Base-by-base conservation (phyloP, 2,797 vertebrate genomes). In the Picus viridis region DNA sequence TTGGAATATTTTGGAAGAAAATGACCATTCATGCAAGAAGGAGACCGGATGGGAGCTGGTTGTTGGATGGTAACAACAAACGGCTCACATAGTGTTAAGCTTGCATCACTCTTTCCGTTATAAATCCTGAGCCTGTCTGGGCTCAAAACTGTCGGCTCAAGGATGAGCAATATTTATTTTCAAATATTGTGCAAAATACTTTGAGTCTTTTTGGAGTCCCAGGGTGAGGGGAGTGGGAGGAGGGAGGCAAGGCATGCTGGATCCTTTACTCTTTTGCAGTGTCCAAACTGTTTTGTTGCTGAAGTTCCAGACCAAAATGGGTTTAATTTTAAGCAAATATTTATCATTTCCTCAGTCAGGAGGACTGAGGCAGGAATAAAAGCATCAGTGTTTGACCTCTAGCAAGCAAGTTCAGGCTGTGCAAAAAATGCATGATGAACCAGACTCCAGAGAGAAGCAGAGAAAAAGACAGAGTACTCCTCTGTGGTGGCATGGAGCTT, bases 121-220 rank as follows among this genome's bases (percentile, higher is more conserved):
- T 95, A 95, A 96, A 96, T 93, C 54, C 76, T 63, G 58, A 82
- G 80, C 72, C 88, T 0, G 1, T 94, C 85, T 88, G 94, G 87
- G 30, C 83, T 93, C 70, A 89, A 90, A 93, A 90, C 72, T 94
- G 86, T 93, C 78, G 6, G 89, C 83, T 90, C 82, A 92, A 83
- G 61, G 93, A 97, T 92, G 96, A 97, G 89, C 88, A 95, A 90
- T 95, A 96, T 96, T 97, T 95, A 94, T 97, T 96, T 96, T 93
- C 94, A 91, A 96, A 97, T 95, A 96, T 77, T 97, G 88, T 95
- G 85, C 78, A 94, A 96, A 97, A 96, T 97, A 91, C 76, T 96
- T 96, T 74, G n/a, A 72, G 90, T 70, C 83, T 84, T 87, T 93
- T 93, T 94, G 68, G 88, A 96, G 91, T 93, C 87, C 75, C 58